phyloP scores from a whole-genome alignment of 2,797 vertebrate genomes.

The Manis javanica region DNA sequence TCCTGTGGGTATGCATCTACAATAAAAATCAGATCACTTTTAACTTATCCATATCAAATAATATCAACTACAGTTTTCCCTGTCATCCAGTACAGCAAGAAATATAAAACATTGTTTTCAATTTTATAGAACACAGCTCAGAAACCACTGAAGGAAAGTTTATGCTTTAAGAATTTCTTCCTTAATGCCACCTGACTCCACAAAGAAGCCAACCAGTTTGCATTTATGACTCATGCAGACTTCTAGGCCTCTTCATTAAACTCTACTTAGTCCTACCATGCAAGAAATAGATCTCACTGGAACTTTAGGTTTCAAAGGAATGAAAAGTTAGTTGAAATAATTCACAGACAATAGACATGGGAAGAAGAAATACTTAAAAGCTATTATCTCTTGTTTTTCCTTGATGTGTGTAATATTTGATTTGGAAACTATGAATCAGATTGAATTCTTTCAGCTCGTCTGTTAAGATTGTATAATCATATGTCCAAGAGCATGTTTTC shows the following conservation, averaged over 20 bases:
- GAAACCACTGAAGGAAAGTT: constrained; percentile 58
- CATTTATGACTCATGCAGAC: constrained; percentile 34
- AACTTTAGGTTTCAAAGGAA: constrained; percentile 50
- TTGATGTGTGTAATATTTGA: neutral
- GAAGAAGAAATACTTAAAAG: constrained; percentile 62
- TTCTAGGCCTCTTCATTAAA: constrained; percentile 59
- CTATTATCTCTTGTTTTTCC: constrained; percentile 59
- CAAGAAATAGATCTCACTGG: constrained; percentile 51
- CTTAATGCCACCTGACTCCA: constrained; percentile 40
- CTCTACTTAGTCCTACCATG: neutral
- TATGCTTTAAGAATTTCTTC: constrained; percentile 47
- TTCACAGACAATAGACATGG: constrained; percentile 30
- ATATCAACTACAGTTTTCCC: neutral
- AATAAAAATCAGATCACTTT: neutral
- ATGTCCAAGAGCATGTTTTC: constrained; percentile 23
- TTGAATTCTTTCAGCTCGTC: constrained; percentile 57
- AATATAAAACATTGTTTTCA: constrained; percentile 46
- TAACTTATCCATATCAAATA: constrained; percentile 9
- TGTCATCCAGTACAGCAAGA: neutral
- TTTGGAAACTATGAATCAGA: constrained; percentile 71
- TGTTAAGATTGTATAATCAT: constrained; percentile 56
- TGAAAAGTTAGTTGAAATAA: constrained; percentile 44
- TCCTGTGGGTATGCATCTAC: neutral
- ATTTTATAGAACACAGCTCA: constrained; percentile 46
- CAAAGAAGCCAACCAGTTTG: constrained; percentile 54